Base-by-base conservation (phyloP, 1,140 invertebrate species). In the Polypedilum pembai region DNA sequence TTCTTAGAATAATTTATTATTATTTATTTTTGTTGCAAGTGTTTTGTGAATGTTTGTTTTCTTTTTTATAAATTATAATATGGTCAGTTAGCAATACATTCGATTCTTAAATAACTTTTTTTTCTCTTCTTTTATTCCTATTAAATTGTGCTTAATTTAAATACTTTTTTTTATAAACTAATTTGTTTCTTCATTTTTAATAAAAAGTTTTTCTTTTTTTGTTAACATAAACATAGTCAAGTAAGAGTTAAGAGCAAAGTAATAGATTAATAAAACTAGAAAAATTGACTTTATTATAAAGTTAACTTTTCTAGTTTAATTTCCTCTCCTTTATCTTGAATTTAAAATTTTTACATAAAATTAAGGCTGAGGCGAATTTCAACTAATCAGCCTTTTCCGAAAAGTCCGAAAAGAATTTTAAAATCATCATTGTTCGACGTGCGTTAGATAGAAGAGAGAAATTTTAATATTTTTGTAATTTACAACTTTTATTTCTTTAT, bases 151-250 rank as follows among this genome's bases (percentile, higher is more conserved):
- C 45, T n/a, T 33, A 33, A 33, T 33, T 56, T 56, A 56, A 56
- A 56, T 56, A n/a, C 45, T n/a, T n/a, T 56, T n/a, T 56, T 56
- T 56, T 56, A 56, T 33, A 56, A 56, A 56, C 45, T 56, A 56
- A 56, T 56, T 56, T 56, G 45, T 56, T 56, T 45, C 41, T 33
- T 33, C 24, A n/a, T 33, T 33, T 33, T 33, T 33, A 56, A 56
- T 56, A 56, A 56, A 56, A 56, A 56, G 45, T 56, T 56, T 56
- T 56, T 56, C 12, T 56, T 56, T 56, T 45, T 56, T 15, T 56
- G 45, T 56, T 56, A 56, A 56, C 45, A 56, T 56, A 56, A 56
- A 56, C 45, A 56, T 56, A 56, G 45, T 56, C n/a, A 56, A n/a
- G 12, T 56, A 56, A 56, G 12, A 33, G 24, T 33, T 33, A 33